Base-by-base conservation (phyloP, 2,888 invertebrate genomes). In the Spisula subtruncata region DNA sequence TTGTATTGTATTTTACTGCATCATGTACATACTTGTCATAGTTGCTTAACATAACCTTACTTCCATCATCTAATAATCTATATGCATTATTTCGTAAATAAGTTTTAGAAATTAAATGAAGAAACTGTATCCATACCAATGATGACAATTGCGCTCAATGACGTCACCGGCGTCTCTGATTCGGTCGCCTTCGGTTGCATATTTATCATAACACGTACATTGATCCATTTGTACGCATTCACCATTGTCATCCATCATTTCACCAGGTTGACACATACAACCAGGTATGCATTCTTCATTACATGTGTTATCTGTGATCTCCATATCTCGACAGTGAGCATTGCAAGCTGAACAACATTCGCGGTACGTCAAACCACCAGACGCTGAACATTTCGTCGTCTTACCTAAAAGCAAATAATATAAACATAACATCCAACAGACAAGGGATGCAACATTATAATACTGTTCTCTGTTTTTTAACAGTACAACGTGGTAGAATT, bases 101-200 rank as follows among this genome's bases (percentile, higher is more conserved):
- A 8, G 51, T 51, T 51, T 8, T 51, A 51, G 16, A 51, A 16
- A 16, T 51, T 1, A 1, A 51, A 16, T 51, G 6, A 16, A 16
- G 51, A 51, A 51, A 12, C 12, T 51, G 14, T 51, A 60, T 25
- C 46, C 82, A 71, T 88, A 93, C 93, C 93, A 93, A 56, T 85
- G 84, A 1, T 91, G 86, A 71, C 93, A 93, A 25, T 91, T 90
- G 8, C 92, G 83, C n/a, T 92, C 90, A 25, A 90, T 87, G 14
- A 89, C 91, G 35, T 92, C 91, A 71, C 92, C 90, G 25, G 92
- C 85, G 32, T 92, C 85, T 60, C 88, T 81, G 25, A 93, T 86
- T 32, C 83, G 84, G 71, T 98, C 97, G 0, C 88, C 90, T 48
- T 90, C 89, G 25, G 86, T 85, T 6, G 85, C 89, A 83, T 90